phyloP scores from a whole-genome alignment of 2,797 vertebrate species.

The Danio tinwini region DNA sequence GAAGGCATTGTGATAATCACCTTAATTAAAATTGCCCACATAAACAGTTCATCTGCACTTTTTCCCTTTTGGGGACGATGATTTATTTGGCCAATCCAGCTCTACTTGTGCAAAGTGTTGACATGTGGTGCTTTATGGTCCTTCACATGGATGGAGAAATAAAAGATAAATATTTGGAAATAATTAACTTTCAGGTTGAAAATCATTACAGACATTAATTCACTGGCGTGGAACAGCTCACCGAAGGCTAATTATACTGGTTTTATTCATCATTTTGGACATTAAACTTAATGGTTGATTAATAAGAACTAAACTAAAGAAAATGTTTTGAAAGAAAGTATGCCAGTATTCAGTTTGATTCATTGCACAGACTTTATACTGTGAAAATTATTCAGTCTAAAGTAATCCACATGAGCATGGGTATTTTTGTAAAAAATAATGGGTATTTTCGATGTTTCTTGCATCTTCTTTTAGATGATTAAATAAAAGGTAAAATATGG shows the following conservation, averaged over 20 bases:
- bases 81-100: conserved; percentile 50
- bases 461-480: no score
- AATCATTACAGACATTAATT: conserved; percentile 13
- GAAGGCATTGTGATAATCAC: conserved; percentile 40
- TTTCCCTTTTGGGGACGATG: conserved; percentile 14
- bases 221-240: background rate
- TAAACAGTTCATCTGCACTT: conserved; percentile 27
- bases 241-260: background rate
- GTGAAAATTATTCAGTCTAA: no score
- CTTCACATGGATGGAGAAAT: background rate
- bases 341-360: background rate
- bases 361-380: no score
- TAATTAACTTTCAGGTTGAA: conserved; percentile 1
- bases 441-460: no score
- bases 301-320: background rate
- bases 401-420: no score
- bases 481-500: no score
- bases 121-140: conserved; percentile 17
- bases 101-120: conserved; percentile 36
- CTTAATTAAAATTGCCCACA: conserved; percentile 50
- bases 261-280: background rate
- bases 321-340: background rate
- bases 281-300: background rate
- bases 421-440: no score
- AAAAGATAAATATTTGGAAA: background rate